Percentiles rank a stretch among this genome's conserved stretches.
These are phyloP conservation scores for Amblyraja radiata DNA, from an alignment of 2,797 vertebrate species.

Conservation along the genomic window DNA sequence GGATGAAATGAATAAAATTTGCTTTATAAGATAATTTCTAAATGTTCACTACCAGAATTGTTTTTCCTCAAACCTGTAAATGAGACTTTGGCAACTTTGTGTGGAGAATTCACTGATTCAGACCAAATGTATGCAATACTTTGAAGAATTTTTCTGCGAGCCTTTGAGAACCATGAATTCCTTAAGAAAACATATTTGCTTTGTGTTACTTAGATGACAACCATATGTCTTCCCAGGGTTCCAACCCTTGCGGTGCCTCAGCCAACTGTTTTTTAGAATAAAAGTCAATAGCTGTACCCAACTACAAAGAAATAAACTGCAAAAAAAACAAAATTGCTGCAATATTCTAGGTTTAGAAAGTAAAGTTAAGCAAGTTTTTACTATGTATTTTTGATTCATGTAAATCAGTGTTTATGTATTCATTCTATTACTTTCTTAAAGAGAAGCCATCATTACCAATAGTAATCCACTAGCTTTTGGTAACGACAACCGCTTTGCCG, in stretches of 20 bases:
- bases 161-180: neutral
- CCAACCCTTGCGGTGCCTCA: neutral
- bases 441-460: neutral
- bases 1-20: neutral
- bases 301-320: neutral
- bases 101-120: neutral
- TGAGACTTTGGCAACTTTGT: neutral
- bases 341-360: neutral
- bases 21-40: neutral
- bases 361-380: neutral
- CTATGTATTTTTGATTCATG: neutral
- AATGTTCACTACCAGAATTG: too few species aligned
- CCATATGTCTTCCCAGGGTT: neutral
- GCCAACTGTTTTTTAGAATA: neutral
- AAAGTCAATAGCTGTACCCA: neutral
- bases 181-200: conserved; percentile 21
- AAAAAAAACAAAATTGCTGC: neutral
- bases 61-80: neutral
- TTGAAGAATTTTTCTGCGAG: neutral
- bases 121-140: neutral
- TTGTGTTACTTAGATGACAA: neutral
- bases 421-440: neutral
- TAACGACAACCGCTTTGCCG: too few species aligned
- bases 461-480: neutral
- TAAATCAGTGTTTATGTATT: neutral